phyloP scores from a whole-genome alignment of 1,140 invertebrate species.

The Conus betulinus region DNA sequence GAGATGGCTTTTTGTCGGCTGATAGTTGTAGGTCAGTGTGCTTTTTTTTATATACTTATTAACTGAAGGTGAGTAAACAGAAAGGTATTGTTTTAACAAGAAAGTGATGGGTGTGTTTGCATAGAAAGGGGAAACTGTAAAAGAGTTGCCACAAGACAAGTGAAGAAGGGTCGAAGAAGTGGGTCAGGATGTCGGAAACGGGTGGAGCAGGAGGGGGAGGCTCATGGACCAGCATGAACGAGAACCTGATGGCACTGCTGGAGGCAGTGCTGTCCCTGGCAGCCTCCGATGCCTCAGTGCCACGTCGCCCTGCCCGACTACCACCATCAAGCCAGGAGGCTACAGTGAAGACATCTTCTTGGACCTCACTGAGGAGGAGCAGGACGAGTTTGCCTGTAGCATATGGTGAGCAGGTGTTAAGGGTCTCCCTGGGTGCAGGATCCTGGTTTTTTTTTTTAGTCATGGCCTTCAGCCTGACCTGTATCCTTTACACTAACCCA shows the following conservation, averaged over 20 bases:
- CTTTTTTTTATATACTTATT: too few species aligned
- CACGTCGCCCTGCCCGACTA: conserved; percentile 31
- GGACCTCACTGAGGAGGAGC: conserved; percentile 64
- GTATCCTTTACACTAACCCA: too few species aligned
- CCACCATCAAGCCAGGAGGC: conserved; percentile 64
- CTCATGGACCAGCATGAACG: conserved; percentile 38
- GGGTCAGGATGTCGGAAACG: neutral
- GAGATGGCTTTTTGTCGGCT: too few species aligned
- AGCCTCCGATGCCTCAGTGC: conserved; percentile 15
- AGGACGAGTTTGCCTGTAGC: conserved; percentile 65
- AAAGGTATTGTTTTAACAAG: too few species aligned
- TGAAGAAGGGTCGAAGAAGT: neutral
- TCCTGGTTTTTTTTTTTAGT: too few species aligned
- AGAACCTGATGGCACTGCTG: conserved; percentile 60
- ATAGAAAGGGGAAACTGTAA: neutral
- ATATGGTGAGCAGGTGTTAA: conserved; percentile 60
- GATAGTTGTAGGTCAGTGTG: too few species aligned
- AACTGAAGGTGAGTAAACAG: too few species aligned
- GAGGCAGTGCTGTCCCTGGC: conserved; percentile 65
- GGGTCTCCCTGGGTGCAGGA: too few species aligned
- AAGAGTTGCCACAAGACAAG: neutral
- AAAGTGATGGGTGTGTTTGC: neutral
- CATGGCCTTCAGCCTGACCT: too few species aligned
- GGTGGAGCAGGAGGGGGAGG: neutral
- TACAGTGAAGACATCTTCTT: conserved; percentile 68